Percentiles rank a stretch among this genome's conserved stretches.
phyloP scores from a whole-genome alignment of 1,140 invertebrate genomes.

The Propsilocerus akamusi region DNA sequence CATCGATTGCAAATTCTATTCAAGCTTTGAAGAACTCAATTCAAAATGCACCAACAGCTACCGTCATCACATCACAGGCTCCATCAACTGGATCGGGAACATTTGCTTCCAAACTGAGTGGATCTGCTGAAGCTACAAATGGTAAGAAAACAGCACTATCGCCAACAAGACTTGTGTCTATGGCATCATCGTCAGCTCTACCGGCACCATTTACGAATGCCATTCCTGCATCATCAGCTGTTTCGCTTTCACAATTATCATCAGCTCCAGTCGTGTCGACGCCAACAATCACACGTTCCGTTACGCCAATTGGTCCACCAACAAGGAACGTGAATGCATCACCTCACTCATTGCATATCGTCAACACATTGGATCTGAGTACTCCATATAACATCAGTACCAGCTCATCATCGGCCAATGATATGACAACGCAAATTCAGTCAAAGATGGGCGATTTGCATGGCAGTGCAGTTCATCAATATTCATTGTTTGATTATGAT shows the following conservation, averaged over 20 bases:
- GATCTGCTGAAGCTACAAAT: not conserved
- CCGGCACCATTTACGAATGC: not conserved
- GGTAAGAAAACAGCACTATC: not conserved
- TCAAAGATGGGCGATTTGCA: slow-evolving; percentile 1
- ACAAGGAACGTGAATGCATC: slow-evolving; percentile 2
- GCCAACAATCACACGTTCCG: slow-evolving; percentile 7
- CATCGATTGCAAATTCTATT: not conserved
- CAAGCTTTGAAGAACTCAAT: not conserved
- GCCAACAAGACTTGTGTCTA: slow-evolving; percentile 6
- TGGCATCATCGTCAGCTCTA: not conserved
- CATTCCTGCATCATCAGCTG: not conserved
- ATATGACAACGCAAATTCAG: not conserved
- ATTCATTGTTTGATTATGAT: slow-evolving; percentile 60
- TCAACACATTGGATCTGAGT: slow-evolving; percentile 7
- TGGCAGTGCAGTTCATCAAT: slow-evolving; percentile 32
- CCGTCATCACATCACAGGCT: not conserved
- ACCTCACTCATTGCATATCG: slow-evolving; percentile 7
- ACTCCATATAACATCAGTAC: slow-evolving; percentile 1
- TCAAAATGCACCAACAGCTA: not conserved
- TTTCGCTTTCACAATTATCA: not conserved
- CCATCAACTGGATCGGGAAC: not conserved
- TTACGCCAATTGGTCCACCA: slow-evolving; percentile 19
- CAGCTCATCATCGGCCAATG: not conserved
- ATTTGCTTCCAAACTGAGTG: not conserved
- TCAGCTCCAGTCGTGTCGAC: not conserved